Conservation (phyloP, 53 echinoderm and acorn worm species). For the Stichopus horrens region DNA sequence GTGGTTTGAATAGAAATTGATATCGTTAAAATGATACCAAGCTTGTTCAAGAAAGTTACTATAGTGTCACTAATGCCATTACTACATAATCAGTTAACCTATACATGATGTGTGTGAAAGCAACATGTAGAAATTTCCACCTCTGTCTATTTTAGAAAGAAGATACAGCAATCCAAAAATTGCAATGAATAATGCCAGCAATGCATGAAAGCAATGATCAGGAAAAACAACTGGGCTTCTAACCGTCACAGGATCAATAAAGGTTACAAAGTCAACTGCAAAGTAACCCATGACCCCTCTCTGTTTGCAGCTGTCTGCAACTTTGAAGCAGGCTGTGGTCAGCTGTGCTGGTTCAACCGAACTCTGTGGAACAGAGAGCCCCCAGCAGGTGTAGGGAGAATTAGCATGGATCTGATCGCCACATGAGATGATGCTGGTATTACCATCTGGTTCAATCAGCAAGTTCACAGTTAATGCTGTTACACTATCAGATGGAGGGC, state of each 20-base stretch:
- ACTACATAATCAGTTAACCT: too few species aligned
- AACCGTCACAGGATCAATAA: constrained; percentile 85
- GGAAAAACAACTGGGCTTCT: background rate
- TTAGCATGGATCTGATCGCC: constrained; percentile 95
- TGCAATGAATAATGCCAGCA: too few species aligned
- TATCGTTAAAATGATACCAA: too few species aligned
- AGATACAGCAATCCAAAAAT: too few species aligned
- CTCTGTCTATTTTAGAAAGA: too few species aligned
- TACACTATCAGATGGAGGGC: constrained; percentile 90
- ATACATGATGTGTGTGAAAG: too few species aligned
- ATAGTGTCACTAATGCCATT: too few species aligned
- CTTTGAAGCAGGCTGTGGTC: constrained; percentile 71
- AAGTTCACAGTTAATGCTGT: constrained; percentile 89
- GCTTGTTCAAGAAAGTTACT: too few species aligned
- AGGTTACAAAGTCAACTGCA: constrained; percentile 95
- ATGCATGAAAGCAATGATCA: too few species aligned
- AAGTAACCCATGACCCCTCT: constrained; percentile 86
- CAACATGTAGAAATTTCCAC: too few species aligned
- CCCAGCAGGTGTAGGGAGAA: constrained; percentile 89
- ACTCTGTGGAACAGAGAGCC: constrained; percentile 89
- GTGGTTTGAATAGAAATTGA: too few species aligned
- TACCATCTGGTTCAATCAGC: constrained; percentile 76
- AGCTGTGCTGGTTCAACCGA: constrained; percentile 80
- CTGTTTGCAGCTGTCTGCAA: constrained; percentile 80
- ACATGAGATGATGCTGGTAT: constrained; percentile 67